Evolutionary conservation across 2,888 invertebrate genomes (phyloP).

Genomic region (Conomelus anceps): DNA sequence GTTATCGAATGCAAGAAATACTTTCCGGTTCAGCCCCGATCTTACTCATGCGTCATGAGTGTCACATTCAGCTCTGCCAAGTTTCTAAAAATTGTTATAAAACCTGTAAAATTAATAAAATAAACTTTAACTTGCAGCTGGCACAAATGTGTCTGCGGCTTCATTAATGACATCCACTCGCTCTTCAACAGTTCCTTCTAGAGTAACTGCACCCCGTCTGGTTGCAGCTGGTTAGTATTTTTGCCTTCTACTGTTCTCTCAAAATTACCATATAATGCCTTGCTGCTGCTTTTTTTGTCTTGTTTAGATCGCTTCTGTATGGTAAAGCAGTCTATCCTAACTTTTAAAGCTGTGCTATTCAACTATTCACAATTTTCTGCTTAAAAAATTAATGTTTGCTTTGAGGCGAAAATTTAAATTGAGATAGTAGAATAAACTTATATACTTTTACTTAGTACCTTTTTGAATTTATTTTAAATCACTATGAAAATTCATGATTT

Average conservation of each 20-base stretch:
- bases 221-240: conserved; percentile 46
- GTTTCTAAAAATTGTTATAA: not conserved
- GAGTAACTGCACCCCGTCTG: conserved; percentile 50
- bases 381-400: no score
- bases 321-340: not conserved
- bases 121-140: conserved; percentile 17
- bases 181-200: conserved; percentile 40
- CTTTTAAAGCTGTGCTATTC: no score
- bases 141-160: conserved; percentile 27
- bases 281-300: no score
- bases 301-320: not conserved
- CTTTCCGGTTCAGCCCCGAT: no score
- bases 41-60: not conserved
- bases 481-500: no score
- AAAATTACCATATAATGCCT: no score
- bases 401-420: no score
- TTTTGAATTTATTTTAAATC: no score
- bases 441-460: no score
- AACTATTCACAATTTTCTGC: no score
- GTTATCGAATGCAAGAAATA: no score
- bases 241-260: not conserved
- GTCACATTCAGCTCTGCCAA: not conserved
- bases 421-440: no score
- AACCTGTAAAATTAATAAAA: not conserved
- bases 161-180: conserved; percentile 40